These are phyloP conservation scores for Crossaster papposus DNA, from an alignment of 53 echinoderm and acorn worm genomes.

Conservation along the genomic window DNA sequence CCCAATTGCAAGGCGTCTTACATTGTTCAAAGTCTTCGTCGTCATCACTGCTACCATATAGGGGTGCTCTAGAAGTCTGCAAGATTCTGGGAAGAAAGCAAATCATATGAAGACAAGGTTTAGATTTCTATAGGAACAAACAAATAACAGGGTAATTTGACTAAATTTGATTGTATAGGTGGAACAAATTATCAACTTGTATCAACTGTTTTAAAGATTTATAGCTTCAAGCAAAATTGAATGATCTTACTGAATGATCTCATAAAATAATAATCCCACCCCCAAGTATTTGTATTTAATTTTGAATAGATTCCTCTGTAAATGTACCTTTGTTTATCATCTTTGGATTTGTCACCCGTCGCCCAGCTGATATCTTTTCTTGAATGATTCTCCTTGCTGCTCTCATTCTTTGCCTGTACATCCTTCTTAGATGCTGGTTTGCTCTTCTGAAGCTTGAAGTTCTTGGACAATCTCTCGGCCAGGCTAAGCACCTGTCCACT, in stretches of 20 bases:
- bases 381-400: not conserved
- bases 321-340: not conserved
- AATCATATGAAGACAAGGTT: not conserved
- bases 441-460: slow-evolving; percentile 20
- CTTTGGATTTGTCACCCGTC: not conserved
- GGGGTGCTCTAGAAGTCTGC: not conserved
- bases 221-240: too few species aligned
- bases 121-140: not conserved
- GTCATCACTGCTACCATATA: slow-evolving; percentile 38
- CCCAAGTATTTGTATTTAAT: not conserved
- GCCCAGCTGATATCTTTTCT: not conserved
- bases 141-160: not conserved
- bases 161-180: too few species aligned
- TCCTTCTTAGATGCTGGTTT: not conserved
- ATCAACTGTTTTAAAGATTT: too few species aligned
- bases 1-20: not conserved
- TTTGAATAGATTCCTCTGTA: not conserved
- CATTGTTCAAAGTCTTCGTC: slow-evolving; percentile 78
- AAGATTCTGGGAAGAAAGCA: slow-evolving; percentile 9
- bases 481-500: slow-evolving; percentile 33
- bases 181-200: too few species aligned
- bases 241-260: too few species aligned
- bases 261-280: not conserved
- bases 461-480: slow-evolving; percentile 53
- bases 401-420: too few species aligned